phyloP scores from a whole-genome alignment of 2,888 invertebrate species.

The Pammene fasciana region DNA sequence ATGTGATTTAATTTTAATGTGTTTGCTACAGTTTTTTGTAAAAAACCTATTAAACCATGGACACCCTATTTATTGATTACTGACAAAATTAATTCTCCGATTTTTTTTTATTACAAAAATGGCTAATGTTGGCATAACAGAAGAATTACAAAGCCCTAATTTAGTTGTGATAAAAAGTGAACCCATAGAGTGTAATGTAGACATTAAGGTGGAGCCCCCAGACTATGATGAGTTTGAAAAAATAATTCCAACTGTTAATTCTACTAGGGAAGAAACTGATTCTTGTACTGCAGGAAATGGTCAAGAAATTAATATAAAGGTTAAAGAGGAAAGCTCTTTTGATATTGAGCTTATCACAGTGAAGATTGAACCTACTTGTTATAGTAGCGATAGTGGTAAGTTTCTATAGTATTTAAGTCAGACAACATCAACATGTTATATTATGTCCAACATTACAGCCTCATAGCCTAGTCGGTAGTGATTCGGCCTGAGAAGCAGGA shows the following conservation, averaged over 20 bases:
- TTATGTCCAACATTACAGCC: no score
- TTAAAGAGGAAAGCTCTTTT: not conserved
- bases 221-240: conserved; percentile 6
- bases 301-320: not conserved
- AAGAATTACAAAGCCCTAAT: not conserved
- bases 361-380: conserved; percentile 39
- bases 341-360: conserved; percentile 33
- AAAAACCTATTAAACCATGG: no score
- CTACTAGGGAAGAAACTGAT: not conserved
- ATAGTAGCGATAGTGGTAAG: conserved; percentile 42
- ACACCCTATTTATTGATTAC: no score
- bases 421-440: no score
- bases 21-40: no score
- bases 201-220: conserved; percentile 25
- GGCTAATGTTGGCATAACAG: conserved; percentile 1
- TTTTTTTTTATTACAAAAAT: no score
- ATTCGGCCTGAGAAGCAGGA: no score
- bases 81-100: no score
- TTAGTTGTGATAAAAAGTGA: conserved; percentile 25
- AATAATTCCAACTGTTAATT: not conserved
- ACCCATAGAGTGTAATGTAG: conserved; percentile 8
- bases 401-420: not conserved
- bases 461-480: no score
- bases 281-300: not conserved
- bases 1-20: not conserved